Base-by-base conservation (phyloP, 2,113 vertebrate species). In the Neopipo cinnamomea region DNA sequence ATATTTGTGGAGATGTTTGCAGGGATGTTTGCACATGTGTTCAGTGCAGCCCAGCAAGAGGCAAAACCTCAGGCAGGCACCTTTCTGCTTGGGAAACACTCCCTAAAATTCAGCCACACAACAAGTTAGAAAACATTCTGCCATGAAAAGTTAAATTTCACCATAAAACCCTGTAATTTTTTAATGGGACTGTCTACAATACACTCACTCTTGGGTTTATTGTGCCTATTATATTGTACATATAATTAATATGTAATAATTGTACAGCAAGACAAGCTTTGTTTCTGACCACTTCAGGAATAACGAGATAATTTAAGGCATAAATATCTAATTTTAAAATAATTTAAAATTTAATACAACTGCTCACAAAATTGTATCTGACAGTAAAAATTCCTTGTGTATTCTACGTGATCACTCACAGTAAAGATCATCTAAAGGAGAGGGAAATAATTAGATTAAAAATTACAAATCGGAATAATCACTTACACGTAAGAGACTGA, bases 381-480 rank as follows among this genome's bases (percentile, higher is more conserved):
- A 47, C 47, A 73, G 12, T 30, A 31, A 53, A 39, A 68, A 41
- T 3, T 49, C 50, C 31, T 46, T 31, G 4, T 2, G n/a, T 18
- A 21, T 49, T 53, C 52, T 10, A 6, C 0, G 67, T 1, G 3
- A 77, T 82, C 1, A 80, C 50, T 28, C 50, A 44, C 18, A 3
- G 37, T 9, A 71, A 83, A 77, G 66, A 66, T 42, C 11, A 70
- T 49, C 72, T 44, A 66, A 78, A 87, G 70, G 67, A 66, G 77
- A 74, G 30, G 61, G 47, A 61, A 85, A 85, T 72, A 94, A 95
- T 78, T 50, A 42, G 66, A 93, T 93, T 63, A 8, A 37, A 70
- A 80, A 50, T 55, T 55, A 71, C 89, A 85, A 67, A 92, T 85
- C 23, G 41, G 25, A 81, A 87, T n/a, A 68, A 94, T 63, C 47